Evolutionary conservation across 2,888 invertebrate genomes (phyloP).

Genomic region (Isotomurus palustris): DNA sequence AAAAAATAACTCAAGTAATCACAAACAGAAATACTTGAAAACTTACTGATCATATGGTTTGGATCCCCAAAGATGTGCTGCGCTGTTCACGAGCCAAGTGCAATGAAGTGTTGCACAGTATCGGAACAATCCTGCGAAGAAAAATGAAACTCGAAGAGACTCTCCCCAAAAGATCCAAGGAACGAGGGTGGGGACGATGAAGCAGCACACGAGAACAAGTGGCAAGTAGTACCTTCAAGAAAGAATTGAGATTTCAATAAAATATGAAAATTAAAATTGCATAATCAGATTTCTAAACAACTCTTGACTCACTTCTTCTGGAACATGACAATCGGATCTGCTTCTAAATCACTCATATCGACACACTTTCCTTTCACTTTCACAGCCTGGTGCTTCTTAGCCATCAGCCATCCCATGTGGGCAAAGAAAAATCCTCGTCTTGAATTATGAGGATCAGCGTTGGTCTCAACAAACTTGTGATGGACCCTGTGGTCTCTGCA

Average conservation of each 20-base stretch:
- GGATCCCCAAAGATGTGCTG: conserved; percentile 82
- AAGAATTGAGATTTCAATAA: neutral
- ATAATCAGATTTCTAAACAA: neutral
- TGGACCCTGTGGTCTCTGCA: conserved; percentile 76
- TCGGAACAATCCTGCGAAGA: conserved; percentile 71
- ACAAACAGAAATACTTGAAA: neutral
- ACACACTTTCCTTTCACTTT: conserved; percentile 72
- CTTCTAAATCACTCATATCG: conserved; percentile 80
- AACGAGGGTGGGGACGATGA: conserved; percentile 59
- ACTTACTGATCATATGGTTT: conserved; percentile 64
- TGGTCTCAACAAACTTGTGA: conserved; percentile 64
- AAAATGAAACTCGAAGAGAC: conserved; percentile 69
- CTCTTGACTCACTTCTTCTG: conserved; percentile 67
- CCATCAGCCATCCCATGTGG: conserved; percentile 89
- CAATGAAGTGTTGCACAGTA: conserved; percentile 82
- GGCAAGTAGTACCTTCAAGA: conserved; percentile 38
- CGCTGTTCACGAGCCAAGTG: conserved; percentile 91
- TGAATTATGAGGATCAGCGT: conserved; percentile 82
- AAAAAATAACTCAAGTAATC: neutral
- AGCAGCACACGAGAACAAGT: conserved; percentile 40
- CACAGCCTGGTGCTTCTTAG: conserved; percentile 85
- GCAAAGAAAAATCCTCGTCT: conserved; percentile 89
- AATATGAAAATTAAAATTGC: neutral
- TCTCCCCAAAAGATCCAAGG: conserved; percentile 84
- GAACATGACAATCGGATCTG: conserved; percentile 77